These are phyloP conservation scores for Ctenodactylus gundi DNA, from an alignment of 2,113 vertebrate genomes.

Conservation along the genomic window DNA sequence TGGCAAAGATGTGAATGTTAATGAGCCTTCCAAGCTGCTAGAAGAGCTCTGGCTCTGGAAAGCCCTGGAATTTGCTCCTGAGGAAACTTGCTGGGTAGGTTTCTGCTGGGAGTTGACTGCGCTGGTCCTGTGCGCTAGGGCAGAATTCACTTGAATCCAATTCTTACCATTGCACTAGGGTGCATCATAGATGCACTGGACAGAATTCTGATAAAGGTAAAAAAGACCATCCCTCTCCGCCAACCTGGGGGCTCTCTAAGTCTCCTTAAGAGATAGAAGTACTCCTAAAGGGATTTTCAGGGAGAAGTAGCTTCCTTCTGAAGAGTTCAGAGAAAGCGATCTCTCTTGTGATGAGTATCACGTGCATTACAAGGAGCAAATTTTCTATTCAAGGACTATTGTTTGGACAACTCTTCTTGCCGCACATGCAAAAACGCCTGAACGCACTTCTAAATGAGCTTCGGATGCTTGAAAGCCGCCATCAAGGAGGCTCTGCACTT, in stretches of 20 bases:
- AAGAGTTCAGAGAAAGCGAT: constrained; percentile 46
- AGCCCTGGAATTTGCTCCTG: neutral
- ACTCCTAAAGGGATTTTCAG: constrained; percentile 44
- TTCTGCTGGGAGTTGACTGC: neutral
- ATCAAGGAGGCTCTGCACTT: neutral
- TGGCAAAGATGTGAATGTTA: constrained; percentile 81
- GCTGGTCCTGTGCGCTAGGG: neutral
- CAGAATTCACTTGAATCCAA: neutral
- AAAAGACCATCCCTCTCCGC: constrained; percentile 25
- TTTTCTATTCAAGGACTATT: constrained; percentile 57
- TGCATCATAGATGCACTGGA: neutral
- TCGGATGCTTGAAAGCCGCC: constrained; percentile 51
- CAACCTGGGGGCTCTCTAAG: neutral
- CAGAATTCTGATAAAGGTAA: constrained; percentile 16
- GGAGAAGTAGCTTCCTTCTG: constrained; percentile 62
- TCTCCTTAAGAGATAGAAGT: constrained; percentile 55
- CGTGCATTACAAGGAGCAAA: constrained; percentile 54
- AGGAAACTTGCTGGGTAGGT: neutral
- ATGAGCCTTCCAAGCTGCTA: constrained; percentile 69
- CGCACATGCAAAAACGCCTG: constrained; percentile 60
- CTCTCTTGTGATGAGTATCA: constrained; percentile 1
- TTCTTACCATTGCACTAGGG: neutral
- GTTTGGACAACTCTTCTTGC: constrained; percentile 56
- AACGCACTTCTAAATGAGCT: constrained; percentile 56
- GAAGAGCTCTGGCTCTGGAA: constrained; percentile 63